phyloP scores from a whole-genome alignment of 2,113 vertebrate genomes.

The Prinia subflava region DNA sequence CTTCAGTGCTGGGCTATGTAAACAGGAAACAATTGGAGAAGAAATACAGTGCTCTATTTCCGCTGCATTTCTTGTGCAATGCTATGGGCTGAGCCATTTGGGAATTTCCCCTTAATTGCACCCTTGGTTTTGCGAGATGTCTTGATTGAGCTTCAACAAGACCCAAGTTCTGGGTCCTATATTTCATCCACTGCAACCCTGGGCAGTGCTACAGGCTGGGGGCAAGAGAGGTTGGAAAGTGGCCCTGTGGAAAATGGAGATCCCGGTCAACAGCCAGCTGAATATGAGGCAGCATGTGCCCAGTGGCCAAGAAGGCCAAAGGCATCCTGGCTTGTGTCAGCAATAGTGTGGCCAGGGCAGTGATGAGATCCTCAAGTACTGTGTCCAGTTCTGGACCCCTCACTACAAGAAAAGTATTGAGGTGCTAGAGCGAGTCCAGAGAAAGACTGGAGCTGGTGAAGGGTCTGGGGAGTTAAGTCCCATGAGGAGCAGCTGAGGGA shows the following conservation, averaged over 20 bases:
- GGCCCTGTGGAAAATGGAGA: neutral
- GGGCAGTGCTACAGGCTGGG: neutral
- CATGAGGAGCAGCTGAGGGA: fast-evolving
- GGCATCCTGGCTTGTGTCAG: neutral
- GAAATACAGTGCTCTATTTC: neutral
- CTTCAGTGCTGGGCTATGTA: neutral
- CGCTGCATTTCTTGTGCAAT: constrained; percentile 14
- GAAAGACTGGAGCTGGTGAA: neutral
- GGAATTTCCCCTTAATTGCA: neutral
- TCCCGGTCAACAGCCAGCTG: neutral
- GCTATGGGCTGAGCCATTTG: neutral
- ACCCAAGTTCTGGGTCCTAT: neutral
- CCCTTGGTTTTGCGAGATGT: neutral
- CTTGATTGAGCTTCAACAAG: neutral
- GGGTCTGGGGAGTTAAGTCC: neutral
- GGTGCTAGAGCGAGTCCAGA: neutral
- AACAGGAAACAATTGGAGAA: constrained; percentile 25
- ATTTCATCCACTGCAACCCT: neutral
- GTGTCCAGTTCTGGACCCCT: neutral
- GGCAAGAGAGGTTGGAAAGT: neutral
- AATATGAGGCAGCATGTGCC: fast-evolving
- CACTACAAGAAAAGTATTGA: neutral
- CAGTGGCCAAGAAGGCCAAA: neutral
- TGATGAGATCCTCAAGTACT: neutral
- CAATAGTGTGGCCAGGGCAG: neutral